Evolutionary conservation across 2,113 vertebrate species (phyloP).

Genomic region (Rhombomys opimus): DNA sequence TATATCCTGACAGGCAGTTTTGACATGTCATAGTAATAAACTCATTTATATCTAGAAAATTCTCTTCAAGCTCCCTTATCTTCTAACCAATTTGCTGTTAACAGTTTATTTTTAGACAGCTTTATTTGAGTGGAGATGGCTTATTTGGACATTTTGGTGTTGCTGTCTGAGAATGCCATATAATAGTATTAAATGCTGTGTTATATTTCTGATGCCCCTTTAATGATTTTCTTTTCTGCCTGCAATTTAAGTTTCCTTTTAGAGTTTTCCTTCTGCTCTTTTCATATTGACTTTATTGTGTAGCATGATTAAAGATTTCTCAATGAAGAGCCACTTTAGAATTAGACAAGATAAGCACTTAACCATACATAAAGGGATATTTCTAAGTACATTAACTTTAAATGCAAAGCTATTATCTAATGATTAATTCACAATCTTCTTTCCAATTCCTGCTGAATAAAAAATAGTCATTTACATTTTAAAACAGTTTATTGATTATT

Average conservation of each 20-base stretch:
- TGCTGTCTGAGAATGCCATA: not conserved
- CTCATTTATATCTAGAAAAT: slow-evolving; percentile 38
- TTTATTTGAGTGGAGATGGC: slow-evolving; percentile 44
- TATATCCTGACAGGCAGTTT: not conserved
- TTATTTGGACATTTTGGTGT: slow-evolving; percentile 17
- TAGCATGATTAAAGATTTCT: slow-evolving; percentile 34
- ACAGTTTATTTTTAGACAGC: slow-evolving; percentile 3
- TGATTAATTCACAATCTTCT: slow-evolving; percentile 40
- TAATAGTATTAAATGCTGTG: not conserved
- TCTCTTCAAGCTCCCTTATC: not conserved
- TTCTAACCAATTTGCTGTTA: not conserved
- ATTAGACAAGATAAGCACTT: slow-evolving; percentile 25
- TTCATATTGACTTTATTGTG: slow-evolving; percentile 63
- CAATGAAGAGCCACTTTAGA: not conserved
- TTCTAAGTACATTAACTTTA: slow-evolving; percentile 31
- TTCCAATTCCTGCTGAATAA: slow-evolving; percentile 42
- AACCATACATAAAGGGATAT: not conserved
- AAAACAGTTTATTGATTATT: slow-evolving; percentile 18
- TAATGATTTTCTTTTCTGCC: slow-evolving; percentile 54
- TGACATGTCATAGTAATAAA: slow-evolving; percentile 34
- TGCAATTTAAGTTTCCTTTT: slow-evolving; percentile 63
- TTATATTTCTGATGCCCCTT: slow-evolving; percentile 29
- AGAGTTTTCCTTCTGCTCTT: not conserved
- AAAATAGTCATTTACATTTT: not conserved
- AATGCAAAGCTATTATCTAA: slow-evolving; percentile 8